A percentile compares a stretch with the other conserved stretches of the same genome.
phyloP scores from a whole-genome alignment of 2,797 vertebrate species.

The Gobio occitaniae region DNA sequence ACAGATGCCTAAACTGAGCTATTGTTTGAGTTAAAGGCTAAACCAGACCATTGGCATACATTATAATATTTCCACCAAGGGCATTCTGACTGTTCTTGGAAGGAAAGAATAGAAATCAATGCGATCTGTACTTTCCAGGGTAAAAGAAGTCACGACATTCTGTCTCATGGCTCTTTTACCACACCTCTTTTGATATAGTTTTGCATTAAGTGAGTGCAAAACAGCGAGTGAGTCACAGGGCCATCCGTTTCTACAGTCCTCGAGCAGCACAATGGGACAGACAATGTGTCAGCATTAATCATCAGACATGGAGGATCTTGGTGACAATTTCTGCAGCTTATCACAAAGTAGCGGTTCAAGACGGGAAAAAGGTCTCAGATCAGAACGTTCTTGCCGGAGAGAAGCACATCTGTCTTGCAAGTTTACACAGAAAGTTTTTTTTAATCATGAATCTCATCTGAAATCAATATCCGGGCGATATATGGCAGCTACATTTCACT shows the following conservation, averaged over 20 bases:
- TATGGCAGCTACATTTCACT: not conserved
- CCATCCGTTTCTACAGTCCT: constrained; percentile 5
- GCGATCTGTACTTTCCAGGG: constrained; percentile 29
- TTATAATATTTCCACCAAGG: not conserved
- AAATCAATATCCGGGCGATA: constrained; percentile 1
- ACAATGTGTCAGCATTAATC: constrained; percentile 50
- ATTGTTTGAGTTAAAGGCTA: not conserved
- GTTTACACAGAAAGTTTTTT: not conserved
- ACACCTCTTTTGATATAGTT: constrained; percentile 35
- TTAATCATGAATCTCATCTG: not conserved
- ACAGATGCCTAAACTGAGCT: not conserved
- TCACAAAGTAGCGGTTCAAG: constrained; percentile 16
- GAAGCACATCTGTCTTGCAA: constrained; percentile 1
- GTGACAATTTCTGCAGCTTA: constrained; percentile 28
- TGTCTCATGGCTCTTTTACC: constrained; percentile 31
- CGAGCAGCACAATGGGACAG: constrained; percentile 39
- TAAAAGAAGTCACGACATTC: constrained; percentile 4
- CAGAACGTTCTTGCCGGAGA: not conserved
- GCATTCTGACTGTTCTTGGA: not conserved
- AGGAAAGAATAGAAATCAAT: constrained; percentile 17
- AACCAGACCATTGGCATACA: not conserved
- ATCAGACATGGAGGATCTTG: constrained; percentile 27
- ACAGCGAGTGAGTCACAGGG: constrained; percentile 39
- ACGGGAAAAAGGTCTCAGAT: not conserved
- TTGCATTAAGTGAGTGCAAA: no score